Base-by-base conservation (phyloP, 2,888 invertebrate genomes). In the Athalia circularis region DNA sequence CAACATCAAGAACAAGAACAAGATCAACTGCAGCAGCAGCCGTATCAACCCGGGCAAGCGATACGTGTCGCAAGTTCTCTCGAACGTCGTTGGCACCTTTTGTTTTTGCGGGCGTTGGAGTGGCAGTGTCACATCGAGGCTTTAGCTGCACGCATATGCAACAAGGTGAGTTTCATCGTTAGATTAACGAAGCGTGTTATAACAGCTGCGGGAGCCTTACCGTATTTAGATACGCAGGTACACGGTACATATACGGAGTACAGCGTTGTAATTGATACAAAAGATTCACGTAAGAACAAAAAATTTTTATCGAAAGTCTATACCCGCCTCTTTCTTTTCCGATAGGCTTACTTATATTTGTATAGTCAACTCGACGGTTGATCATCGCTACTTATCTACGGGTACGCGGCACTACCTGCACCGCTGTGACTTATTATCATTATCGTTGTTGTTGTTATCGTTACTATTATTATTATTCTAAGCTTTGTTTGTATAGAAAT, bases 121-220 rank as follows among this genome's bases (percentile, higher is more conserved):
- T 96, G 97, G 94, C 97, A 97, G 92, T 96, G 96, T 91, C 95
- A 96, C 90, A 93, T 98, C 88, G 98, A 98, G 90, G 95, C 95
- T 83, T 93, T 96, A 81, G 92, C 95, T 81, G 92, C 94, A 82
- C 94, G 93, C 89, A 93, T 94, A 87, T 93, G 93, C 87, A 94
- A 92, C 86, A 92, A 92, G 92, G 93, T 93, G 89, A 92, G 92
- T 91, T 72, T 47, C 13, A 72, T 57, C 43, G 47, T 15, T 50
- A 48, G 67, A 68, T 54, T 68, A 11, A 68, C 54, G 29, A 29
- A 68, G 29, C 29, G 29, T 29, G 29, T 29, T 29, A 29, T 29
- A 29, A 29, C 29, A 29, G 29, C 29, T 29, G 29, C 29, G 29
- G 29, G 29, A 29, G 2, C 29, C 2, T 29, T 29, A 29, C 29